Percentiles rank a stretch among this genome's conserved stretches.
phyloP scores from a whole-genome alignment of 2,888 invertebrate genomes.

The Cetonia aurata region DNA sequence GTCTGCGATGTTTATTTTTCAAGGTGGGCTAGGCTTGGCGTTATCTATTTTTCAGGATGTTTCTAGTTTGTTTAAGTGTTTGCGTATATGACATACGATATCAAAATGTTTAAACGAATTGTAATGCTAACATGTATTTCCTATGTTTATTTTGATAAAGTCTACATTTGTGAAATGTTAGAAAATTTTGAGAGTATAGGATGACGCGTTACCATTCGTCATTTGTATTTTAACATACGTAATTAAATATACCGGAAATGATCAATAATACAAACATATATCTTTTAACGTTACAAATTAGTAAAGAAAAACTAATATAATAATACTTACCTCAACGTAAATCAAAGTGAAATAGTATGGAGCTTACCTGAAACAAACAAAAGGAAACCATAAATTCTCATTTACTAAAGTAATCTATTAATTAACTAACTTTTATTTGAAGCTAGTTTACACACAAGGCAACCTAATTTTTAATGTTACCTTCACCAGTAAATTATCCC shows the following conservation, averaged over 20 bases:
- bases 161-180: conserved; percentile 8
- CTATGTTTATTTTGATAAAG: conserved; percentile 29
- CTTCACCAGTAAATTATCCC: background rate
- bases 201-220: background rate
- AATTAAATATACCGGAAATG: too few relatives aligned
- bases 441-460: too few relatives aligned
- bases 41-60: conserved; percentile 22
- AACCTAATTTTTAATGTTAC: too few relatives aligned
- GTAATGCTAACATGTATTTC: conserved; percentile 23
- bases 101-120: conserved; percentile 23
- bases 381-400: background rate
- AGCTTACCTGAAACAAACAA: conserved; percentile 39
- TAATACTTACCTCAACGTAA: conserved; percentile 10
- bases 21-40: conserved; percentile 2
- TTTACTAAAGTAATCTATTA: too few relatives aligned
- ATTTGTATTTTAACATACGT: too few relatives aligned
- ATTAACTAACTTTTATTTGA: background rate
- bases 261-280: background rate
- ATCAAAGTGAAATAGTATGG: background rate
- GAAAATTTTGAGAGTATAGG: background rate
- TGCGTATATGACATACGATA: conserved; percentile 6
- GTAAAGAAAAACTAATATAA: background rate
- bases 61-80: conserved; percentile 18
- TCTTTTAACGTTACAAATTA: background rate
- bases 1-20: conserved; percentile 28